These are phyloP conservation scores for Catharus minimus DNA, from an alignment of 2,113 vertebrate species.

Conservation along the genomic window DNA sequence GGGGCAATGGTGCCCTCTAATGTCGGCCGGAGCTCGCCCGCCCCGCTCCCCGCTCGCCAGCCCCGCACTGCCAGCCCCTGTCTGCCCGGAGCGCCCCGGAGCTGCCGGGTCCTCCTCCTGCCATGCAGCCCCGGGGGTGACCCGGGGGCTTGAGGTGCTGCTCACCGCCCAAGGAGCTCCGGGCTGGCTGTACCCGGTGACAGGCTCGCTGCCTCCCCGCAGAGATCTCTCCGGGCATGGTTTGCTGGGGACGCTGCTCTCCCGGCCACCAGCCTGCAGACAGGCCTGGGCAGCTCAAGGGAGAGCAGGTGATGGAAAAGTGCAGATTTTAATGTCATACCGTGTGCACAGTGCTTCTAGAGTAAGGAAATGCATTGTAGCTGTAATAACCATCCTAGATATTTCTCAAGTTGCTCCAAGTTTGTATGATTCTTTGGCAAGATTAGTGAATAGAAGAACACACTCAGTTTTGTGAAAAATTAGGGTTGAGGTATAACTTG, in stretches of 20 bases:
- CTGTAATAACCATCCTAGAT: no score
- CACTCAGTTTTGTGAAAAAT: background rate
- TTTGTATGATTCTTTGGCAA: background rate
- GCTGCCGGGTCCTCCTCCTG: background rate
- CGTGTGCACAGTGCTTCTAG: background rate
- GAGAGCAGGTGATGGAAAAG: background rate
- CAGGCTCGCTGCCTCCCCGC: accelerated
- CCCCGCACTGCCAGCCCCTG: background rate
- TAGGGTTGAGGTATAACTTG: background rate
- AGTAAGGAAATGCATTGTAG: background rate
- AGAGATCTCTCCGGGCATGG: accelerated
- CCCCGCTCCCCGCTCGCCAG: background rate
- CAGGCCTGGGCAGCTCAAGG: background rate
- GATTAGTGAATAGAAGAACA: background rate
- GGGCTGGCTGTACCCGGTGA: accelerated
- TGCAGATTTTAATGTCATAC: accelerated
- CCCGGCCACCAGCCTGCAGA: background rate
- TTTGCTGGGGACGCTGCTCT: background rate
- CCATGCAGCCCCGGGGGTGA: background rate
- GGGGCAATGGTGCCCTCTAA: conserved; percentile 62
- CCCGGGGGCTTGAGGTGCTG: background rate
- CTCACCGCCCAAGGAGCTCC: accelerated
- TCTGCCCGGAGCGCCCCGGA: accelerated
- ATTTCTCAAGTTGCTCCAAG: background rate
- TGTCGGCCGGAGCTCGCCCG: background rate